These are phyloP conservation scores for Luidia sarsii DNA, from an alignment of 53 echinoderm and acorn worm species.

Conservation along the genomic window DNA sequence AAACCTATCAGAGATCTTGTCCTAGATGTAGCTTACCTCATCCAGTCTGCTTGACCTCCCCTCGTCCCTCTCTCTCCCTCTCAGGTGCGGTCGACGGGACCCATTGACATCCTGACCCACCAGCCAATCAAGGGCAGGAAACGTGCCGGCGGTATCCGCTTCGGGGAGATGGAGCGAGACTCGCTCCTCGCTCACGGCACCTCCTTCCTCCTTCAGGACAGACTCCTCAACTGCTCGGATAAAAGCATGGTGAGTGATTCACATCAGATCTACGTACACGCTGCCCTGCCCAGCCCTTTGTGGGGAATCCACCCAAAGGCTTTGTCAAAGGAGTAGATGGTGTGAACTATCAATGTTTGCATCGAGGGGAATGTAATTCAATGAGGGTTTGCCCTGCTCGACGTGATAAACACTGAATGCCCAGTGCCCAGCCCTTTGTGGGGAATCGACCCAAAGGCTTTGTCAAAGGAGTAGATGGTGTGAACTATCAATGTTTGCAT, in stretches of 20 bases:
- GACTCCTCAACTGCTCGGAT: constrained; percentile 94
- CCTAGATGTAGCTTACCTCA: background rate
- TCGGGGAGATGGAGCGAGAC: constrained; percentile 98
- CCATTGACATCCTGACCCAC: constrained; percentile 92
- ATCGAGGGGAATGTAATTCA: too few relatives aligned
- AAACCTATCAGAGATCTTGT: background rate
- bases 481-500: too few relatives aligned
- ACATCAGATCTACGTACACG: background rate
- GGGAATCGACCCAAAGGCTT: too few relatives aligned
- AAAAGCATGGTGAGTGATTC: constrained; percentile 90
- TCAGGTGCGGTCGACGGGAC: constrained; percentile 94
- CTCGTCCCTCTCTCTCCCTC: too few relatives aligned
- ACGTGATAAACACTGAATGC: too few relatives aligned
- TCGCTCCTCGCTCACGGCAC: constrained; percentile 94
- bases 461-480: too few relatives aligned
- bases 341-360: too few relatives aligned
- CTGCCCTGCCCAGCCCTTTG: background rate
- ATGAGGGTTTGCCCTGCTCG: too few relatives aligned
- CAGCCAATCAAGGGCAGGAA: constrained; percentile 94
- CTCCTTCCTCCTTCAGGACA: constrained; percentile 91
- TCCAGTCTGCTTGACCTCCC: too few relatives aligned
- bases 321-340: too few relatives aligned
- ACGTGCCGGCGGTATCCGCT: constrained; percentile 89
- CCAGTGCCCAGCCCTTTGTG: too few relatives aligned
- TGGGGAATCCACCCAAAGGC: too few relatives aligned